Evolutionary conservation across 2,797 vertebrate genomes (phyloP).

Genomic region (Scyliorhinus canicula): DNA sequence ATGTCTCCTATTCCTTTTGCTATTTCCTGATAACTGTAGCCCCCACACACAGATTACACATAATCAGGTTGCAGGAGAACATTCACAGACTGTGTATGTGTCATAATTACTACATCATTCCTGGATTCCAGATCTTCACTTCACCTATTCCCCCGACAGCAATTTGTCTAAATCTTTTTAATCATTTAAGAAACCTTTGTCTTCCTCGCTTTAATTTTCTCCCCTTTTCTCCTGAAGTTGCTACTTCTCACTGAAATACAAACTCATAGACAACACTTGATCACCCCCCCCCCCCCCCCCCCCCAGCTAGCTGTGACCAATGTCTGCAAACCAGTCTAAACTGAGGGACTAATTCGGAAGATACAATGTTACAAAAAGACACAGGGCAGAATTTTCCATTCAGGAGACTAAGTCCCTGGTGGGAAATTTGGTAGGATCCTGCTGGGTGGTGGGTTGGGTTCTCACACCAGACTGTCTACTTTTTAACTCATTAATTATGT

Average conservation of each 20-base stretch:
- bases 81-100: neutral
- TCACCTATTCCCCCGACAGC: neutral
- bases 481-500: no score
- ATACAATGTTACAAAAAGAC: no score
- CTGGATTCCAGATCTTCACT: neutral
- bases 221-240: neutral
- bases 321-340: neutral
- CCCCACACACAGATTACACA: neutral
- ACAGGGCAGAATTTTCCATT: neutral
- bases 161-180: neutral
- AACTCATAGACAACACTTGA: no score
- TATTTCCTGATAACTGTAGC: neutral
- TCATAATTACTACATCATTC: conserved; percentile 2
- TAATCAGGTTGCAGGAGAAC: neutral
- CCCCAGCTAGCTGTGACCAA: neutral
- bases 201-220: neutral
- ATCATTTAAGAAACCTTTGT: neutral
- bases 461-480: no score
- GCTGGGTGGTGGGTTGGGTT: no score
- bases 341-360: neutral
- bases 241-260: neutral
- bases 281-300: no score
- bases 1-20: neutral
- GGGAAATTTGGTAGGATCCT: no score
- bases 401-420: no score